Evolutionary conservation across 2,888 invertebrate species (phyloP).

Genomic region (Eristalis pertinax): DNA sequence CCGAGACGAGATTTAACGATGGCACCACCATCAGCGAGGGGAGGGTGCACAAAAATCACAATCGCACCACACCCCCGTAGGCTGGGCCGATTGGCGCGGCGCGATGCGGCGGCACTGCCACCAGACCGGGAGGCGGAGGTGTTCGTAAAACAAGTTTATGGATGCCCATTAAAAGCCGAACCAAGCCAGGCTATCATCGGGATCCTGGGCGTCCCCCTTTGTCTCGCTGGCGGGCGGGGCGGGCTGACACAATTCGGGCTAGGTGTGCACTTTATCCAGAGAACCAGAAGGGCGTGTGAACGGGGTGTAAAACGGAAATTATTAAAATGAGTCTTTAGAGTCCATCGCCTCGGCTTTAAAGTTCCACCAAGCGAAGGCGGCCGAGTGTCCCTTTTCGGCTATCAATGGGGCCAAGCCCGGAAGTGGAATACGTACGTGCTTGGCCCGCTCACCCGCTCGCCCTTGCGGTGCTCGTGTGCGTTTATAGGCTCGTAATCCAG

Average conservation of each 20-base stretch:
- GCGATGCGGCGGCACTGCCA: not conserved
- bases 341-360: slow-evolving; percentile 7
- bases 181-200: not conserved
- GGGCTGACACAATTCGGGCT: slow-evolving; percentile 19
- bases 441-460: not conserved
- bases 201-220: not conserved
- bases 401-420: slow-evolving; percentile 36
- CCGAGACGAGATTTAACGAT: slow-evolving; percentile 20
- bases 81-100: not conserved
- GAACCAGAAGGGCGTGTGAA: not conserved
- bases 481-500: slow-evolving; percentile 54
- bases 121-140: not conserved
- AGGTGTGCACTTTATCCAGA: slow-evolving; percentile 42
- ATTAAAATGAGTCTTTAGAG: slow-evolving; percentile 31
- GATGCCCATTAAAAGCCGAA: slow-evolving; percentile 33
- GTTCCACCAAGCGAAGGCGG: not conserved
- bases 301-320: slow-evolving; percentile 26
- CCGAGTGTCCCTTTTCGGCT: slow-evolving; percentile 12
- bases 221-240: no score
- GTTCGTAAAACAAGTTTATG: slow-evolving; percentile 60
- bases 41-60: slow-evolving; percentile 12
- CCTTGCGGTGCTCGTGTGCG: not conserved
- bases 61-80: slow-evolving; percentile 7
- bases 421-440: slow-evolving; percentile 9
- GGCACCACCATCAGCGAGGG: not conserved